Conservation (phyloP, 2,113 vertebrate species). For the Odontesthes bonariensis region DNA sequence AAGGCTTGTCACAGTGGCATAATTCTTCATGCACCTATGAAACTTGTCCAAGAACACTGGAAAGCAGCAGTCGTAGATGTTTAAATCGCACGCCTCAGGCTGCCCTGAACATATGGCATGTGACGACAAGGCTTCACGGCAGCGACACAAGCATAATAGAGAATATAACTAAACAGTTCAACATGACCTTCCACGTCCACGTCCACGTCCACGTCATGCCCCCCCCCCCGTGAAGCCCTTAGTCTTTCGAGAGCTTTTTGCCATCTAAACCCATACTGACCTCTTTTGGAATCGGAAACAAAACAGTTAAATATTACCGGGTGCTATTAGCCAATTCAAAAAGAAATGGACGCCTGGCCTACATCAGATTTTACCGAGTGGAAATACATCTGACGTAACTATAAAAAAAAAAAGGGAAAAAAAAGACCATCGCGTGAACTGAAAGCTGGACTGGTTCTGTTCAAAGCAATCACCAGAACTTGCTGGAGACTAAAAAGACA, state of each 20-base stretch:
- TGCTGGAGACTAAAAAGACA: neutral
- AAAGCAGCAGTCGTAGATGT: slow-evolving; percentile 13
- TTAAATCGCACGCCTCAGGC: slow-evolving; percentile 12
- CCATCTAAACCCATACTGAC: neutral
- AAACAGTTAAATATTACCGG: neutral
- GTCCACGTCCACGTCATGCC: too few relatives aligned
- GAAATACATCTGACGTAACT: neutral
- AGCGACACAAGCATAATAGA: slow-evolving; percentile 5
- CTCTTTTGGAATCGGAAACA: neutral
- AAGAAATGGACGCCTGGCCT: neutral
- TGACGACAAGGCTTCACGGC: neutral
- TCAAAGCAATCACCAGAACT: neutral
- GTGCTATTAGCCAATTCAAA: too few relatives aligned
- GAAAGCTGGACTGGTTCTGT: neutral
- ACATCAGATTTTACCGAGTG: neutral
- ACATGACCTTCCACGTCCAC: too few relatives aligned
- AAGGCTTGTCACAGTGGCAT: slow-evolving; percentile 12
- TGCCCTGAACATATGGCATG: slow-evolving; percentile 1
- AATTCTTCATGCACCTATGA: slow-evolving; percentile 20
- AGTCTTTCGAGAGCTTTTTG: neutral
- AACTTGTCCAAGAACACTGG: slow-evolving; percentile 14
- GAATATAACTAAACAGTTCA: neutral
- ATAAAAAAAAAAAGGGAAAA: too few relatives aligned
- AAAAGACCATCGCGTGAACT: neutral
- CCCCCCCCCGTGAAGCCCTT: too few relatives aligned